These are phyloP conservation scores for Odontophorus gujanensis DNA, from an alignment of 2,113 vertebrate genomes.

Conservation along the genomic window DNA sequence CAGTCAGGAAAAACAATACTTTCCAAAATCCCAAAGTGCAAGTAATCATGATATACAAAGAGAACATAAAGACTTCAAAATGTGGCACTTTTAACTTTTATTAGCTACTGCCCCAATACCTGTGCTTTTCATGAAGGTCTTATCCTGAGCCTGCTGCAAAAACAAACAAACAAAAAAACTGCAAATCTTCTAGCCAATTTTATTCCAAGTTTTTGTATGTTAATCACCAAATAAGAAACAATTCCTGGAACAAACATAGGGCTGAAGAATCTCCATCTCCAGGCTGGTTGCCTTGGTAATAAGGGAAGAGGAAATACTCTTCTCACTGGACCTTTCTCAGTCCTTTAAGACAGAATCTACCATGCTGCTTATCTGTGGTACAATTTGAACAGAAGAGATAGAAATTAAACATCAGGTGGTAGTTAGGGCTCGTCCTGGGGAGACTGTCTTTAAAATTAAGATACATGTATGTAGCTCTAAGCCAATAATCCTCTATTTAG, in stretches of 20 bases:
- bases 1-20: background rate
- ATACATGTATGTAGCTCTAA: background rate
- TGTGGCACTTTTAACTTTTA: background rate
- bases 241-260: background rate
- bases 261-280: background rate
- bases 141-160: background rate
- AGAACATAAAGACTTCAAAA: background rate
- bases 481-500: background rate
- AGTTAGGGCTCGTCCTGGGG: background rate
- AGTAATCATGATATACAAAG: background rate
- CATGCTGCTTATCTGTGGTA: background rate
- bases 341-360: background rate
- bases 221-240: background rate
- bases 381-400: background rate
- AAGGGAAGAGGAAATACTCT: background rate
- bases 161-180: background rate
- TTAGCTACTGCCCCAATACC: too few relatives aligned
- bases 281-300: background rate
- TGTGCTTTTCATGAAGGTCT: background rate
- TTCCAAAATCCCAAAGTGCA: background rate
- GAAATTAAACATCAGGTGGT: background rate
- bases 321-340: background rate
- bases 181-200: background rate
- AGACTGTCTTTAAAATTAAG: background rate
- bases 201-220: background rate